These are phyloP conservation scores for Lepus timidus DNA, from an alignment of 2,113 vertebrate genomes.

Conservation along the genomic window DNA sequence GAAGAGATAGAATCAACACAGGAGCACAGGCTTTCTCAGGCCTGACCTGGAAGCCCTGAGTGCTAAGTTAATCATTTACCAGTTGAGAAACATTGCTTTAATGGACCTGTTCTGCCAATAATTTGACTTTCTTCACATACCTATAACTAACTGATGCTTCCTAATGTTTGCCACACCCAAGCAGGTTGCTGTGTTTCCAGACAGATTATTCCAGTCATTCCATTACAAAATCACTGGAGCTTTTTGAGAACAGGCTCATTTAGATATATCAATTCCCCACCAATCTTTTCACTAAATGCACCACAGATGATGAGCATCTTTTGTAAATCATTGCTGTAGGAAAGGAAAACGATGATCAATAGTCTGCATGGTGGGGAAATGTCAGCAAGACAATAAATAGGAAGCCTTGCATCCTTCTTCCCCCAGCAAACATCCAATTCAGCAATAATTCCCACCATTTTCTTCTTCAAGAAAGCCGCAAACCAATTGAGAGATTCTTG, in stretches of 20 bases:
- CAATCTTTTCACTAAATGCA: background rate
- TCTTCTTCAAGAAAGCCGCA: background rate
- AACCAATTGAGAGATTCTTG: background rate
- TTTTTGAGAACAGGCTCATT: background rate
- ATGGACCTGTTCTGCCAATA: background rate
- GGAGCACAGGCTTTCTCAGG: background rate
- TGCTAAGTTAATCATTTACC: background rate
- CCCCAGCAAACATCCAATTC: background rate
- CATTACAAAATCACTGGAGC: background rate
- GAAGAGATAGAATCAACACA: background rate
- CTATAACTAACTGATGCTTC: background rate
- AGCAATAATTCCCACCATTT: background rate
- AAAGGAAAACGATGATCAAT: background rate
- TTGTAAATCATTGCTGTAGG: background rate
- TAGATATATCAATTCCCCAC: background rate
- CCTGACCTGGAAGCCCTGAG: background rate
- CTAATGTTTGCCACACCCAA: background rate
- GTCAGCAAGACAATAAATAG: background rate
- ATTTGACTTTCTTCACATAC: background rate
- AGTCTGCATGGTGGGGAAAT: background rate
- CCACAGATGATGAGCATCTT: background rate
- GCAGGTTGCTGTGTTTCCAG: background rate
- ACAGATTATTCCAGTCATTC: background rate
- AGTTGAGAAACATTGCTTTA: background rate
- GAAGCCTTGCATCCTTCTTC: background rate